Base-by-base conservation (phyloP, 2,888 invertebrate genomes). In the Nomada ferruginata region DNA sequence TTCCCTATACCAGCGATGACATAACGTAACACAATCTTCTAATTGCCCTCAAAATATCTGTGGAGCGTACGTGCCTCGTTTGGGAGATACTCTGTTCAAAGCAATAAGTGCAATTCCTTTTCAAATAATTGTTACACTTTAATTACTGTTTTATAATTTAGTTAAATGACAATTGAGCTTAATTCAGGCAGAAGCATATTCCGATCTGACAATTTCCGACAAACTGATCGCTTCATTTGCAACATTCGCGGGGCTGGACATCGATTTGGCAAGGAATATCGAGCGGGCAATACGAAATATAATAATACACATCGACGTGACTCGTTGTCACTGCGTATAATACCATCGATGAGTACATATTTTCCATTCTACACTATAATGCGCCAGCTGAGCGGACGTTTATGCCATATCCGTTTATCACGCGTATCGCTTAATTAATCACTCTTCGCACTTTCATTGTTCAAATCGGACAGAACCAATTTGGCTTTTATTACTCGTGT, bases 361-460 rank as follows among this genome's bases (percentile, higher is more conserved):
- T 79, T 82, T 82, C 64, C 66, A 50, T 74, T 42, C 26, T 29
- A 23, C 55, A 60, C 70, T 69, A 74, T 74, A 79, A 79, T 79
- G 65, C 60, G 70, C 57, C 69, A 69, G 52, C 52, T 42, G 79
- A 23, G 11, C 69, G 63, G 59, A 59, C 81, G 81, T 79, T 74
- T 66, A 70, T 52, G 81, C 53, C 74, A 65, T 70, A 74, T 80
- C 65, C 80, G 80, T 82, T 82, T 82, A 79, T 82, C 74, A 74
- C 80, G 50, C 65, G 70, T 74, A 82, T 79, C 80, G 80, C 70
- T 82, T 82, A 79, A 82, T 80, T 74, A 82, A 82, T 82, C 81
- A 82, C 74, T 70, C 79, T 82, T 82, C 60, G 72, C 73, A 55
- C 64, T 82, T 79, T 80, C 74, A 80, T 80, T 80, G 81, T 74